Evolutionary conservation across 2,113 vertebrate genomes (phyloP).

Genomic region (Salvelinus namaycush): DNA sequence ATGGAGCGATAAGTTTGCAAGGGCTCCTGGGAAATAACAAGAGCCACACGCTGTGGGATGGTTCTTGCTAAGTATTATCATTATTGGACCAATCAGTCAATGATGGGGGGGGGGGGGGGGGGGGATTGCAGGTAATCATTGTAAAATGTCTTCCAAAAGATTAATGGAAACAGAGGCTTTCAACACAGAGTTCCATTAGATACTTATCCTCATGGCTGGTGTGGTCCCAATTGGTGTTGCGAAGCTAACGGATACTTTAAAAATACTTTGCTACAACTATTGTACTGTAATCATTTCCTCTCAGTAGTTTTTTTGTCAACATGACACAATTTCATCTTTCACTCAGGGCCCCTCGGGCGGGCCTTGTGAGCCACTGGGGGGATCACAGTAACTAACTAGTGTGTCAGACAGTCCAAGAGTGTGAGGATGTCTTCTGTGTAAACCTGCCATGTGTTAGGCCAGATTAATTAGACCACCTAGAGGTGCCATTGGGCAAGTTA

Average conservation of each 20-base stretch:
- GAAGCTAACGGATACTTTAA: slow-evolving; percentile 6
- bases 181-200: slow-evolving; percentile 32
- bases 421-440: background rate
- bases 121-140: background rate
- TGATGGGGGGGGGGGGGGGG: background rate
- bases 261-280: background rate
- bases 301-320: background rate
- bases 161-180: background rate
- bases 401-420: background rate
- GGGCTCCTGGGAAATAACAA: slow-evolving; percentile 46
- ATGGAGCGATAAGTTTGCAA: slow-evolving; percentile 49
- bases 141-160: background rate
- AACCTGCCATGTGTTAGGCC: background rate
- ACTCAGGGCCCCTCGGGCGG: no score
- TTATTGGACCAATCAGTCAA: background rate
- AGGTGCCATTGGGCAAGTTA: no score
- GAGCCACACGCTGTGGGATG: slow-evolving; percentile 6
- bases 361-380: no score
- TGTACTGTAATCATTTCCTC: background rate
- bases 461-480: no score
- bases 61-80: background rate
- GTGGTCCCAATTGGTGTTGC: slow-evolving; percentile 20
- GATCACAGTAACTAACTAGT: no score
- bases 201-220: slow-evolving; percentile 6
- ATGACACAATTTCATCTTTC: no score